Conservation (phyloP, 2,888 invertebrate species). For the Cinara cedri region DNA sequence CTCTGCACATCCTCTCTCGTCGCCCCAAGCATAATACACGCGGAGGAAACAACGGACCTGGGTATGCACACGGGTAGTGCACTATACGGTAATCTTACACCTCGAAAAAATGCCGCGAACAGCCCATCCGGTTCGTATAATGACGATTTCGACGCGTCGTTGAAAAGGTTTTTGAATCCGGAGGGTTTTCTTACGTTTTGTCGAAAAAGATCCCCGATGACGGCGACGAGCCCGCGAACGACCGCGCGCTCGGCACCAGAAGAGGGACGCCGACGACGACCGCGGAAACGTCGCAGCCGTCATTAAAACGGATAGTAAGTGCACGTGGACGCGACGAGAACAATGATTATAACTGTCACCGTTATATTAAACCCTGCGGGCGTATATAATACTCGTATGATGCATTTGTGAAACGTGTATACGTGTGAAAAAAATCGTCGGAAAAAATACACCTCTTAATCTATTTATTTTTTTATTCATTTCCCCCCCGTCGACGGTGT, state of each 20-base stretch:
- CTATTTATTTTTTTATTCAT: no score
- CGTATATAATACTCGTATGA: not conserved
- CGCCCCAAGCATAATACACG: not conserved
- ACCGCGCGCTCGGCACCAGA: not conserved
- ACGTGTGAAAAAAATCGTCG: no score
- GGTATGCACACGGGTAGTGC: no score
- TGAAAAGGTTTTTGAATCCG: not conserved
- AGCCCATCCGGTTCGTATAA: slow-evolving; percentile 39
- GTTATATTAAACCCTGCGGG: slow-evolving; percentile 40
- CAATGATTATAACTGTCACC: slow-evolving; percentile 39
- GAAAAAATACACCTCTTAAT: no score
- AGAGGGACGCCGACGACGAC: not conserved
- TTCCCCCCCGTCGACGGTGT: no score
- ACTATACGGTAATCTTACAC: slow-evolving; percentile 50
- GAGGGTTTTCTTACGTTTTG: slow-evolving; percentile 1
- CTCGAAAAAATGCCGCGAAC: not conserved
- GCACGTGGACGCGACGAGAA: slow-evolving; percentile 11
- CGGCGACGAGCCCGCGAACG: not conserved
- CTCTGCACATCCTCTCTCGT: slow-evolving; percentile 22
- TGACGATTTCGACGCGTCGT: no score
- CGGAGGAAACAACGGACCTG: slow-evolving; percentile 50
- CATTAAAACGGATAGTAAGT: not conserved
- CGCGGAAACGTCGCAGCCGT: slow-evolving; percentile 5
- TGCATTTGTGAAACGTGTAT: not conserved
- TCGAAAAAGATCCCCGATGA: not conserved